Percentiles rank a stretch among this genome's conserved stretches.
Evolutionary conservation across 2,797 vertebrate genomes (phyloP).

Genomic region (Mormyrops attenuatus): DNA sequence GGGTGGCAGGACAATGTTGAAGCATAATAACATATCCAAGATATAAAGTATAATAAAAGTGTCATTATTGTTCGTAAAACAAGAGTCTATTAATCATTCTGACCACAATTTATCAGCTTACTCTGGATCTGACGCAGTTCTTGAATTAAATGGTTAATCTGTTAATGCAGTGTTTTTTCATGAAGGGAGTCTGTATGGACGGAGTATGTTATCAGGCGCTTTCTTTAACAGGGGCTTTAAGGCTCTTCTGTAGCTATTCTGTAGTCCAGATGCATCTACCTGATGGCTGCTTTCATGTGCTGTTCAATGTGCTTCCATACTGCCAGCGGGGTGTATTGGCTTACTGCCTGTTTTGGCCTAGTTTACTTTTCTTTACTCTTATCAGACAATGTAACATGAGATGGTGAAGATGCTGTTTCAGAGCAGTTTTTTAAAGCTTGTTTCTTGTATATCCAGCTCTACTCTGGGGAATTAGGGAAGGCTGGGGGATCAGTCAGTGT

Average conservation of each 20-base stretch:
- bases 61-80: not conserved
- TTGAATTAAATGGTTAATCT: not conserved
- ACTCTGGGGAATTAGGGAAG: not conserved
- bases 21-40: not conserved
- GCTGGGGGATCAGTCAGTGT: not conserved
- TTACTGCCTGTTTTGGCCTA: not conserved
- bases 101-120: not conserved
- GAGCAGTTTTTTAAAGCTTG: not conserved
- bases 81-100: not conserved
- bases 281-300: not conserved
- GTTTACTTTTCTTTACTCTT: not conserved
- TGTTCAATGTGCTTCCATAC: not conserved
- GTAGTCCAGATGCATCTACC: not conserved
- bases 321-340: not conserved
- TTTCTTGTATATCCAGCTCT: not conserved
- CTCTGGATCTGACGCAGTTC: not conserved
- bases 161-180: not conserved
- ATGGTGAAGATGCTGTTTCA: not conserved
- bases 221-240: not conserved
- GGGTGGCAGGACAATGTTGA: not conserved
- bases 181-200: not conserved
- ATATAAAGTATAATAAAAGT: not conserved
- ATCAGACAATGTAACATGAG: not conserved
- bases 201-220: not conserved
- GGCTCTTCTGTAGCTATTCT: not conserved